Conservation (phyloP, 2,797 vertebrate genomes). For the Peromyscus melanophrys region DNA sequence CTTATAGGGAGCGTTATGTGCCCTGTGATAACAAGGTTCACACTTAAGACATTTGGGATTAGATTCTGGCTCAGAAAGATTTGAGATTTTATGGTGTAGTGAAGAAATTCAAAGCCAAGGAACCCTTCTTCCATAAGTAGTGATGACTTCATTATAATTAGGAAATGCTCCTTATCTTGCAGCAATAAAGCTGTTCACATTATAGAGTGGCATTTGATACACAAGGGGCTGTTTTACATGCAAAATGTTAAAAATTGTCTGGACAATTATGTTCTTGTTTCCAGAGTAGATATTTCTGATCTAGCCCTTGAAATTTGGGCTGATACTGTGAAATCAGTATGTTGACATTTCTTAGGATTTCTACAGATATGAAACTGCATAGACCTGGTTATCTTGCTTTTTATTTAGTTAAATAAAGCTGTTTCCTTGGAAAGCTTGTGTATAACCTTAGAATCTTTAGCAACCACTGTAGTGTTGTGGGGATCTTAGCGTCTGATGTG, state of each 20-base stretch:
- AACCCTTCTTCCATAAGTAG: constrained; percentile 48
- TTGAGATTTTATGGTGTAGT: constrained; percentile 54
- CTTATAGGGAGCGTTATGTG: constrained; percentile 39
- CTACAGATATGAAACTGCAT: constrained; percentile 43
- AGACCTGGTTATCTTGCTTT: constrained; percentile 32
- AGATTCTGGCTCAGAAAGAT: constrained; percentile 52
- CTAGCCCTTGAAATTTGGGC: constrained; percentile 58
- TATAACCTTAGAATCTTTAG: constrained; percentile 16
- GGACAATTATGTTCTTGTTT: constrained; percentile 31
- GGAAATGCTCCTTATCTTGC: constrained; percentile 27
- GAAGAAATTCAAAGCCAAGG: constrained; percentile 65
- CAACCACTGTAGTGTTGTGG: constrained; percentile 13
- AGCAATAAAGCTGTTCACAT: not conserved
- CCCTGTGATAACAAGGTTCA: constrained; percentile 3
- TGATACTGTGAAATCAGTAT: constrained; percentile 53
- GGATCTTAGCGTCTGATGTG: constrained; percentile 36
- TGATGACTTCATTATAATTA: constrained; percentile 25
- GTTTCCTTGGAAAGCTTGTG: constrained; percentile 56
- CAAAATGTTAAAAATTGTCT: constrained; percentile 22
- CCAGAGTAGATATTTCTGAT: constrained; percentile 18
- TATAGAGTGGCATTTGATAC: not conserved
- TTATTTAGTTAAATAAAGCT: constrained; percentile 57
- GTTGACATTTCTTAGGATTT: constrained; percentile 55
- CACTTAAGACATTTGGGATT: constrained; percentile 47
- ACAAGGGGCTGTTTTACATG: constrained; percentile 26